Percentiles rank a stretch among this genome's conserved stretches.
These are phyloP conservation scores for Chrysodeixis includens DNA, from an alignment of 2,888 invertebrate species.

Conservation along the genomic window DNA sequence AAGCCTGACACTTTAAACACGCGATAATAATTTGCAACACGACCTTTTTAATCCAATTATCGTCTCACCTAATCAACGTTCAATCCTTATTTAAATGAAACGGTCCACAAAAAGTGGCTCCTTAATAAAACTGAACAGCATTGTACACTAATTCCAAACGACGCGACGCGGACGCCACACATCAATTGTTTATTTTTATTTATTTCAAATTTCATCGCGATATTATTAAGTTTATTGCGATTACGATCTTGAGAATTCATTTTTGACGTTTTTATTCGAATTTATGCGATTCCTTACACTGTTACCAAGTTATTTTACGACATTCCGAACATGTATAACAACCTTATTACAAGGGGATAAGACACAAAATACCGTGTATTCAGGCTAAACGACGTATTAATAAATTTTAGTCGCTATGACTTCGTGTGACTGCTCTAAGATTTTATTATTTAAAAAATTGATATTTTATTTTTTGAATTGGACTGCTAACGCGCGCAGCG, in stretches of 20 bases:
- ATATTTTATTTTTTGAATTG: slow-evolving; percentile 87
- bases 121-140: slow-evolving; percentile 65
- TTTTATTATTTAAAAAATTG: slow-evolving; percentile 88
- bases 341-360: slow-evolving; percentile 65
- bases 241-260: slow-evolving; percentile 87
- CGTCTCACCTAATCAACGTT: slow-evolving; percentile 23
- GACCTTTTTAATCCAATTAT: slow-evolving; percentile 11
- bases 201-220: slow-evolving; percentile 86
- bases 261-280: slow-evolving; percentile 89
- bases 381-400: slow-evolving; percentile 46
- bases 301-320: slow-evolving; percentile 60
- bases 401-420: slow-evolving; percentile 72
- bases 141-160: slow-evolving; percentile 83
- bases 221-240: slow-evolving; percentile 88
- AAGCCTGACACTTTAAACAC: background rate
- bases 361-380: slow-evolving; percentile 63
- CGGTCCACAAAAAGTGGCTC: slow-evolving; percentile 34
- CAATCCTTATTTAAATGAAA: slow-evolving; percentile 20
- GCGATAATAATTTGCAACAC: background rate
- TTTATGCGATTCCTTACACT: slow-evolving; percentile 82
- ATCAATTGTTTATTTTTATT: slow-evolving; percentile 84
- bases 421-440: slow-evolving; percentile 86
- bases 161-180: slow-evolving; percentile 73
- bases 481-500: slow-evolving; percentile 86
- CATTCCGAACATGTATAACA: slow-evolving; percentile 27